Evolutionary conservation across 1,140 invertebrate genomes (phyloP).

Genomic region (Cotesia chilonis): DNA sequence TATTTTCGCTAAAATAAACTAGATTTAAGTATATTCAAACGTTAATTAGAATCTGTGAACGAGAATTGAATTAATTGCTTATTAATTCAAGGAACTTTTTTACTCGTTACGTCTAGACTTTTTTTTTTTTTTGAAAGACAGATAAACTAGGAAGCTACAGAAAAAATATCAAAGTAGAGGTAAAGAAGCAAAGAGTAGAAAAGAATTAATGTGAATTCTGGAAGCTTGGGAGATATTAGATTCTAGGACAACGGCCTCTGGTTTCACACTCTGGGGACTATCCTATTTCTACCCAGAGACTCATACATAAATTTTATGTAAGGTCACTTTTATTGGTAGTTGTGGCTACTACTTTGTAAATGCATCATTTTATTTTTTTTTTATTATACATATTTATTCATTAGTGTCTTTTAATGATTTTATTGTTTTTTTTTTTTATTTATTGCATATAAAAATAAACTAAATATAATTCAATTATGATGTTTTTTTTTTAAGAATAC

Average conservation of each 20-base stretch:
- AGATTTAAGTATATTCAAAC: too few species aligned
- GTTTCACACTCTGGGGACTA: constrained; percentile 12
- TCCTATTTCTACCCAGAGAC: constrained; percentile 24
- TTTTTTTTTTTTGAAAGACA: constrained; percentile 6
- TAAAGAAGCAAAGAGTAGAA: not conserved
- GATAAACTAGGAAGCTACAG: not conserved
- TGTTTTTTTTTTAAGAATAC: too few species aligned
- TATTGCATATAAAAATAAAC: too few species aligned
- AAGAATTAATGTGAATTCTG: constrained; percentile 32
- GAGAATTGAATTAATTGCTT: too few species aligned
- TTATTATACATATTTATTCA: not conserved
- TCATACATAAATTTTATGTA: constrained; percentile 32
- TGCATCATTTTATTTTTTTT: not conserved
- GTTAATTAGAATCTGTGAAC: too few species aligned
- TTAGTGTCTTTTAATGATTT: too few species aligned
- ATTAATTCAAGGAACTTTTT: too few species aligned
- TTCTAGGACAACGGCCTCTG: constrained; percentile 29
- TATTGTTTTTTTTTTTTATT: too few species aligned
- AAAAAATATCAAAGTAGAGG: constrained; percentile 1
- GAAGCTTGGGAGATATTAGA: constrained; percentile 26
- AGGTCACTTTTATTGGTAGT: constrained; percentile 6
- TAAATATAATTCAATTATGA: too few species aligned
- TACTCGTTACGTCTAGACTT: too few species aligned
- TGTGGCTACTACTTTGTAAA: not conserved
- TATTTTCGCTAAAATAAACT: too few species aligned